phyloP scores from a whole-genome alignment of 35 echinoderm and acorn worm species.

The Nesometra sesokonis region DNA sequence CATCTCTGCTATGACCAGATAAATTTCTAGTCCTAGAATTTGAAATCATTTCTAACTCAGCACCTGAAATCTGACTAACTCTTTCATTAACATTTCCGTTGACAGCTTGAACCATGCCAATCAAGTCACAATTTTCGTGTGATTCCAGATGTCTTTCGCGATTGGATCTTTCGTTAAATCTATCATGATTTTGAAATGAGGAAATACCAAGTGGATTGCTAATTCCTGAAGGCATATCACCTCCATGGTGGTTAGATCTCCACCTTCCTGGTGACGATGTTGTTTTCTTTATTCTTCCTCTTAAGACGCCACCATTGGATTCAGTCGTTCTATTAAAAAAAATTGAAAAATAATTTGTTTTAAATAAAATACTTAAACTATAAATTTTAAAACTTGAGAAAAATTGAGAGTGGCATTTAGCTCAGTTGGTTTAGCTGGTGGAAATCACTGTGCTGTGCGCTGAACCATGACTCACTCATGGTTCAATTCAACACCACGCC shows the following conservation, averaged over 20 bases:
- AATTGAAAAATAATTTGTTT: too few species aligned
- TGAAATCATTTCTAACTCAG: not conserved
- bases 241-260: not conserved
- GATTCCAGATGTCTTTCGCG: not conserved
- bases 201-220: not conserved
- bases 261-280: not conserved
- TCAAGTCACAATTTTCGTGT: not conserved
- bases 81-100: conserved; percentile 13
- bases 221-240: not conserved
- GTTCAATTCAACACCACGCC: too few species aligned
- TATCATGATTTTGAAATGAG: not conserved
- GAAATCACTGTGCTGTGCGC: too few species aligned
- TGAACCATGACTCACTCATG: too few species aligned
- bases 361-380: too few species aligned
- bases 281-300: not conserved
- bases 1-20: not conserved
- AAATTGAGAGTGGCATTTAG: too few species aligned
- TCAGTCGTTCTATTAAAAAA: not conserved
- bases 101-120: not conserved
- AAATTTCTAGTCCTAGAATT: not conserved
- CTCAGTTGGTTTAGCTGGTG: too few species aligned
- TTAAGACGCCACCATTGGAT: not conserved
- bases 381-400: too few species aligned
- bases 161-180: too few species aligned
- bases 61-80: not conserved